A percentile compares a stretch with the other conserved stretches of the same genome.
These are phyloP conservation scores for Anagyrus pseudococci DNA, from an alignment of 2,888 invertebrate species.

Conservation along the genomic window DNA sequence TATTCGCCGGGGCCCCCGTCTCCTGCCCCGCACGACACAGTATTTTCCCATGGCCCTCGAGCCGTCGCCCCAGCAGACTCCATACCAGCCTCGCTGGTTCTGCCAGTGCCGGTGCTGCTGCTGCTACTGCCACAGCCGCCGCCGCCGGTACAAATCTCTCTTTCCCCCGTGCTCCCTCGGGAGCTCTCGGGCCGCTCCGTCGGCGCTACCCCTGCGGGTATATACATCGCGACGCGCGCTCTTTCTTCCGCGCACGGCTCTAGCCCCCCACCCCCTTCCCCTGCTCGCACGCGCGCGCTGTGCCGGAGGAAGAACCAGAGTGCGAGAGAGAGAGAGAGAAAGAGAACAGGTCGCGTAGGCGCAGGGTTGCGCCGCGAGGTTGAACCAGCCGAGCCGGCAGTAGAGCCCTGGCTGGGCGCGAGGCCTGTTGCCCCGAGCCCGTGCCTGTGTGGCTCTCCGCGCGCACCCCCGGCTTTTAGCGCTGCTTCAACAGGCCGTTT, in stretches of 20 bases:
- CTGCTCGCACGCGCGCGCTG: no score
- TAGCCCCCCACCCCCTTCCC: no score
- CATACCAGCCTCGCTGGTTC: background rate
- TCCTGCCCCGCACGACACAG: background rate
- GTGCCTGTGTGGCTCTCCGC: no score
- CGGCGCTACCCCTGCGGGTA: background rate
- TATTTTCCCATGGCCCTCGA: background rate
- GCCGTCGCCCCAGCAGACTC: background rate
- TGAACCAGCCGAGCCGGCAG: slow-evolving; percentile 10
- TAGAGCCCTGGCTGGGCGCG: slow-evolving; percentile 25
- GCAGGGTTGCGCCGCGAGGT: background rate
- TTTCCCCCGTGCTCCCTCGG: slow-evolving; percentile 10
- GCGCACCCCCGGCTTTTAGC: no score
- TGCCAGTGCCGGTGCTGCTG: background rate
- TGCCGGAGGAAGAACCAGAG: no score
- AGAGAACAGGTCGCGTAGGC: no score
- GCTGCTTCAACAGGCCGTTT: no score
- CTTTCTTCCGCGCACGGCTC: background rate
- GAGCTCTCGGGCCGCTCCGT: slow-evolving; percentile 12
- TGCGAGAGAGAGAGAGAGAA: no score
- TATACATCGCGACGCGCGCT: background rate
- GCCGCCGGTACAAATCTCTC: background rate
- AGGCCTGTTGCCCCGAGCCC: background rate
- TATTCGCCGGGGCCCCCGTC: background rate
- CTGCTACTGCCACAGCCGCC: background rate